Conservation (phyloP, 2,113 vertebrate genomes). For the Salvelinus fontinalis region DNA sequence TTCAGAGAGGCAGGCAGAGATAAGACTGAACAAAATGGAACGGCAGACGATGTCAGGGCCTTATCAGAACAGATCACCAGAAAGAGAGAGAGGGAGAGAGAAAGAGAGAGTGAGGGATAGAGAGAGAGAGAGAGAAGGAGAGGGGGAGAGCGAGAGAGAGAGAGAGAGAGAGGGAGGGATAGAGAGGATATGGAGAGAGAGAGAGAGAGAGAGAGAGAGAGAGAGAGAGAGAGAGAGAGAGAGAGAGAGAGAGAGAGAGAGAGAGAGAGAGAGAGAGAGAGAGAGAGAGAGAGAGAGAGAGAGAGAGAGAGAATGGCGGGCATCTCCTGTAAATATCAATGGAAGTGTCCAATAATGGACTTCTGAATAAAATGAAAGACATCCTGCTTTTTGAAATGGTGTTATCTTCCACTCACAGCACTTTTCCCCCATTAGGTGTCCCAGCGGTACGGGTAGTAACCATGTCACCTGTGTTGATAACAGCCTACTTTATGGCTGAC, state of each 20-base stretch:
- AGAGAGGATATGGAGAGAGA: conserved; percentile 19
- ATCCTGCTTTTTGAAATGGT: conserved; percentile 11
- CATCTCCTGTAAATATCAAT: conserved; percentile 15
- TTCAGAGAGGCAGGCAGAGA: conserved; percentile 27
- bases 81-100: not conserved
- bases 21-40: conserved; percentile 7
- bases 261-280: too few species aligned
- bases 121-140: too few species aligned
- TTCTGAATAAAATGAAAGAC: conserved; percentile 13
- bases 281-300: too few species aligned
- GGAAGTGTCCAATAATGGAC: conserved; percentile 38
- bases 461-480: not conserved
- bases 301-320: too few species aligned
- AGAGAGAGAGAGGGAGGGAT: too few species aligned
- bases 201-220: not conserved
- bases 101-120: not conserved
- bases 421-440: not conserved
- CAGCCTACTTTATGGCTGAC: not conserved
- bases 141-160: too few species aligned
- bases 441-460: not conserved
- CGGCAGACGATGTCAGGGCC: not conserved
- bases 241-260: too few species aligned
- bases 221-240: too few species aligned
- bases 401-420: not conserved
- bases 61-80: conserved; percentile 25